Base-by-base conservation (phyloP, 2,113 vertebrate genomes). In the Chionomys nivalis region DNA sequence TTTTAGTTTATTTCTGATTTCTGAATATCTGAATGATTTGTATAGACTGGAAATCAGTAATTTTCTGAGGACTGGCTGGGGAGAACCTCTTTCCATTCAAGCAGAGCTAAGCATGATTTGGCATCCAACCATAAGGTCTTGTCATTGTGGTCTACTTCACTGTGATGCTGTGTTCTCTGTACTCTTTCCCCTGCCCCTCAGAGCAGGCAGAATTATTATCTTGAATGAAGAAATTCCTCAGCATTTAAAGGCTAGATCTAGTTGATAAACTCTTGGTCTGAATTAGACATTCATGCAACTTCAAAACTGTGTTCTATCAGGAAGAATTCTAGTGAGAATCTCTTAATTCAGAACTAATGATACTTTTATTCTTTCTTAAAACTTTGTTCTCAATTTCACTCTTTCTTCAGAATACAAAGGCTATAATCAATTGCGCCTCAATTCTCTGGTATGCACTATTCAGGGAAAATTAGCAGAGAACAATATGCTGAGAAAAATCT, bases 401-500 rank as follows among this genome's bases (percentile, higher is more conserved):
- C 44, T 93, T 95, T 93, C 75, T 96, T 39, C 61, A 96, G 52
- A 11, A 21, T 58, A 3, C 9, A 91, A 39, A n/a, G 93, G 47
- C 44, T 87, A 93, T 72, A 94, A 97, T 94, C 33, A 95, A 97
- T 36, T 21, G 85, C 63, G 78, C 77, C 79, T 87, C 93, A 61
- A 61, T 91, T 95, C 75, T 13, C 65, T 90, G 58, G 88, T 94
- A 33, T 83, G 97, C 91, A 95, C 13, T 12, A 16, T 76, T 8
- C 63, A 91, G 88, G 44, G 90, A 47, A 92, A 95, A 83, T 89
- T 82, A 89, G 87, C n/a, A 72, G 26, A 55, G 90, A 95, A 97
- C 95, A 95, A 88, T 91, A 61, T 73, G 94, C 44, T 79, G 96
- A 96, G 72, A 96, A 97, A 97, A 97, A 47, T 42, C 33, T 73